These are phyloP conservation scores for Sebastiscus tertius DNA, from an alignment of 2,797 vertebrate species.

Conservation along the genomic window DNA sequence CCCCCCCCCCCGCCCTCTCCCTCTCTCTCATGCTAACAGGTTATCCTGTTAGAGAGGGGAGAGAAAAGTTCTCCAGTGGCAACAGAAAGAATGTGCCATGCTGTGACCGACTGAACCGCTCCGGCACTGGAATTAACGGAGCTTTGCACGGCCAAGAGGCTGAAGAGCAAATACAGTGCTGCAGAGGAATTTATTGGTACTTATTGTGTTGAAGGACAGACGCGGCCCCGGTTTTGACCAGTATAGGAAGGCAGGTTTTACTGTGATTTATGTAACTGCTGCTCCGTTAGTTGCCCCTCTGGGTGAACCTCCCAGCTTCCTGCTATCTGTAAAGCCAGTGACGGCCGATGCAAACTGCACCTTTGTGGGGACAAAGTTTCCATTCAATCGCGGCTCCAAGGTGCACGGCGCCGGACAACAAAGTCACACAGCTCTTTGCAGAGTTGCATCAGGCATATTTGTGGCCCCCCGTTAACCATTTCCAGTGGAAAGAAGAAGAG, in stretches of 20 bases:
- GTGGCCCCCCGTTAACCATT: conserved; percentile 54
- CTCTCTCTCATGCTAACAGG: conserved; percentile 65
- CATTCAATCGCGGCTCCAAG: conserved; percentile 55
- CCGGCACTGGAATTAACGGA: conserved; percentile 72
- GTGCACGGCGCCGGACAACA: conserved; percentile 32
- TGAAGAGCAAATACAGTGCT: conserved; percentile 66
- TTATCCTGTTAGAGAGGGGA: conserved; percentile 77
- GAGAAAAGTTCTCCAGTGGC: conserved; percentile 83
- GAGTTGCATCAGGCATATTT: conserved; percentile 32
- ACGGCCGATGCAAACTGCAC: conserved; percentile 46
- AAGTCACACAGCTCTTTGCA: conserved; percentile 40
- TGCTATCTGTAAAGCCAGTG: conserved; percentile 55
- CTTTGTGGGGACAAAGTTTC: conserved; percentile 67
- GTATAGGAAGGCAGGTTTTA: conserved; percentile 29
- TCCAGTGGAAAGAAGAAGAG: conserved; percentile 34
- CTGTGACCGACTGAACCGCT: conserved; percentile 73
- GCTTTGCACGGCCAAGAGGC: conserved; percentile 69
- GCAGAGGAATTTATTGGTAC: conserved; percentile 72
- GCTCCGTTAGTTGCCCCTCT: conserved; percentile 39
- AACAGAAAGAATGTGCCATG: conserved; percentile 85
- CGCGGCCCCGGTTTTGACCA: conserved; percentile 53
- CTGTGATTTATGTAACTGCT: conserved; percentile 53
- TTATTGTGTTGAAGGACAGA: conserved; percentile 69
- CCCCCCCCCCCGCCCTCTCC: conserved; percentile 14
- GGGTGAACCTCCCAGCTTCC: conserved; percentile 48